Percentiles rank a stretch among this genome's conserved stretches.
These are phyloP conservation scores for Nothobranchius furzeri DNA, from an alignment of 2,113 vertebrate species.

Conservation along the genomic window DNA sequence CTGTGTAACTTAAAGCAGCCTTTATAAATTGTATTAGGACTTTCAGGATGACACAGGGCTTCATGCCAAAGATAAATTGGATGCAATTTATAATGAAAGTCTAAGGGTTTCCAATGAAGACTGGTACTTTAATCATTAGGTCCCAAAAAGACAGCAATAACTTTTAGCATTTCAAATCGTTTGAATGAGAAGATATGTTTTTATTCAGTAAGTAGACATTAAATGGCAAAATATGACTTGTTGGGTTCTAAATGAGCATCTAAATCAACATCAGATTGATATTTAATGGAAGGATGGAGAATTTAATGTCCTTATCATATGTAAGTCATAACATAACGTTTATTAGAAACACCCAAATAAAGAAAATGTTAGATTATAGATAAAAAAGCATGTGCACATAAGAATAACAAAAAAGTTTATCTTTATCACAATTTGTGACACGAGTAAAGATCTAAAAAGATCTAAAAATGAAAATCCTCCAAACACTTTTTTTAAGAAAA, in stretches of 20 bases:
- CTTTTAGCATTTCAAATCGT: constrained; percentile 34
- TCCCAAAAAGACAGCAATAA: constrained; percentile 47
- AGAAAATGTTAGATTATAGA: neutral
- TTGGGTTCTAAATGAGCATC: too few relatives aligned
- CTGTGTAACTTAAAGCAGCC: constrained; percentile 5
- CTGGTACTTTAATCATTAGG: constrained; percentile 8
- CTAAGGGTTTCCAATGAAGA: constrained; percentile 37
- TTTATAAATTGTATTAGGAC: neutral
- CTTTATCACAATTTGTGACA: neutral
- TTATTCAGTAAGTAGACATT: too few relatives aligned
- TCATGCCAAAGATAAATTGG: constrained; percentile 28
- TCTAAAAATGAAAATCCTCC: neutral
- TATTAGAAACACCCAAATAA: too few relatives aligned
- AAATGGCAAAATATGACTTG: too few relatives aligned
- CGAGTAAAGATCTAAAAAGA: neutral
- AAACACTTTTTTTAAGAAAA: neutral
- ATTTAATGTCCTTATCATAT: constrained; percentile 5
- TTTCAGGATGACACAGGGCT: constrained; percentile 5
- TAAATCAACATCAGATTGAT: too few relatives aligned
- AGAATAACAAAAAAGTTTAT: neutral
- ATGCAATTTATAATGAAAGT: constrained; percentile 20
- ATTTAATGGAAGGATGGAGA: neutral
- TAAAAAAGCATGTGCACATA: neutral
- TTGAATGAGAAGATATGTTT: too few relatives aligned
- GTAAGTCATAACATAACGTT: neutral